Conservation (phyloP, 2,797 vertebrate species). For the Mareca strepera region DNA sequence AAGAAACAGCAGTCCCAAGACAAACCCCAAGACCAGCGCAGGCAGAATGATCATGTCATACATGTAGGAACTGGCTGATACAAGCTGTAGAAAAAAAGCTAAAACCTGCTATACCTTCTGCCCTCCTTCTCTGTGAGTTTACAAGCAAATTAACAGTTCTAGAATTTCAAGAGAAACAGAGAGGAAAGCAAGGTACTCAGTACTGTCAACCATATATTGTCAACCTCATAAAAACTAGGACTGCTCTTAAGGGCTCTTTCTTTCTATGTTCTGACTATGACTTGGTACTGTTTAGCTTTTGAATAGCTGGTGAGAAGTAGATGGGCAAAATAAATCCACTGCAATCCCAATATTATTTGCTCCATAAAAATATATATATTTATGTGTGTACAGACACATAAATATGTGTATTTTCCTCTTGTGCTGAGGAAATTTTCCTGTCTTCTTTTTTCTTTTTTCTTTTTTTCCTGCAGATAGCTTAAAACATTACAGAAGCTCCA, state of each 20-base stretch:
- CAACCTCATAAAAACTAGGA: background rate
- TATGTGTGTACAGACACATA: background rate
- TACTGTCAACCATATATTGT: background rate
- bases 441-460: background rate
- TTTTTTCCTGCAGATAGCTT: background rate
- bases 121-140: background rate
- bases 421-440: background rate
- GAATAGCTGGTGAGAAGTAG: background rate
- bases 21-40: background rate
- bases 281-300: background rate
- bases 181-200: background rate
- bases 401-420: background rate
- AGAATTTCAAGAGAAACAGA: background rate
- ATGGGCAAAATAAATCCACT: background rate
- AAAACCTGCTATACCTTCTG: background rate
- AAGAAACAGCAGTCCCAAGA: background rate
- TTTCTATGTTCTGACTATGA: background rate
- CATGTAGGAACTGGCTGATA: background rate
- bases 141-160: background rate
- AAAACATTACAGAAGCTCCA: background rate
- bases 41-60: background rate
- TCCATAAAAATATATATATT: accelerated
- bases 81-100: background rate
- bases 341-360: background rate
- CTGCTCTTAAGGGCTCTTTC: background rate